Evolutionary conservation across 2,113 vertebrate genomes (phyloP).

Genomic region (Fukomys damarensis): DNA sequence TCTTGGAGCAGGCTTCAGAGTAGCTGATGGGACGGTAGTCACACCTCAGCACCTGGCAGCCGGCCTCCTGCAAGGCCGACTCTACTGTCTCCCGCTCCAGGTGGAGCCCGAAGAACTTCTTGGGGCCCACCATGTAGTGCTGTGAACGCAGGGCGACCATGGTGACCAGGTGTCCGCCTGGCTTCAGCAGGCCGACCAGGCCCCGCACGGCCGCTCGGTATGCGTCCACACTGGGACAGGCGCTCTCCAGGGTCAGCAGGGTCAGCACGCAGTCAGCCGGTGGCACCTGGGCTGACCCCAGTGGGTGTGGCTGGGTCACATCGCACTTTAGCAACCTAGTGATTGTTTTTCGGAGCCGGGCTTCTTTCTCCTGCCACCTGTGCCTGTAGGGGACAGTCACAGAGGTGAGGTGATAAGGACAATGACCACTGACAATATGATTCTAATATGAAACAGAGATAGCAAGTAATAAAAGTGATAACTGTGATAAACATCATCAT

Average conservation of each 20-base stretch:
- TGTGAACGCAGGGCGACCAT: background rate
- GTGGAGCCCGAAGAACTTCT: background rate
- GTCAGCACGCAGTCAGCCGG: background rate
- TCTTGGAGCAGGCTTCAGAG: background rate
- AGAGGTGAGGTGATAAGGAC: background rate
- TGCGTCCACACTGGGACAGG: background rate
- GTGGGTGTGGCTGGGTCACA: background rate
- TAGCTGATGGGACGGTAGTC: background rate
- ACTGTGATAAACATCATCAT: background rate
- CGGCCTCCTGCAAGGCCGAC: background rate
- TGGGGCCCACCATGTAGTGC: background rate
- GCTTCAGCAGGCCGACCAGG: slow-evolving; percentile 8
- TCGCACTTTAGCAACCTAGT: background rate
- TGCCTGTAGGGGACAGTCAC: background rate
- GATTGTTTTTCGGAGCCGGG: background rate
- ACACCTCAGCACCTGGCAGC: background rate
- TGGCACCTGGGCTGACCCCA: background rate
- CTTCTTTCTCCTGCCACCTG: slow-evolving; percentile 54
- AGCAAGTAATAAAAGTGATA: background rate
- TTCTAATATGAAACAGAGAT: background rate
- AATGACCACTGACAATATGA: background rate
- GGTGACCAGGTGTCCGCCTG: background rate
- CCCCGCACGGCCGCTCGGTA: background rate
- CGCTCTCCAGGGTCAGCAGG: background rate
- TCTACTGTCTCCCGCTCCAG: slow-evolving; percentile 20